Conservation (phyloP, 1,140 invertebrate species). For the Drosophila asahinai region DNA sequence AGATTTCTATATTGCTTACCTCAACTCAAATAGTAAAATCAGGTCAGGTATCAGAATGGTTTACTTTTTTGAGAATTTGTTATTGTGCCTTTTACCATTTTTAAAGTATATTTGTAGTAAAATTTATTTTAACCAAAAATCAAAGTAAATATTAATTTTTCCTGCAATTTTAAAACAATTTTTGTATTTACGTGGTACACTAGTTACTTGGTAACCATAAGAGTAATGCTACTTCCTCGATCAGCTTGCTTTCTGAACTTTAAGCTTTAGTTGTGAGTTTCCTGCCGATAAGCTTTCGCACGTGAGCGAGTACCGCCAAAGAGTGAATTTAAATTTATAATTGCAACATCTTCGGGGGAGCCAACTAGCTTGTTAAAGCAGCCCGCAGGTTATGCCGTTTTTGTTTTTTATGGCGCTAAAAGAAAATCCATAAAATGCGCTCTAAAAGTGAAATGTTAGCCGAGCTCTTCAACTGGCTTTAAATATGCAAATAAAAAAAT, state of each 20-base stretch:
- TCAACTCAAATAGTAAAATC: too few species aligned
- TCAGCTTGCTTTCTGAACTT: neutral
- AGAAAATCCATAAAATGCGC: constrained; percentile 30
- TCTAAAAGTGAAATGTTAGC: constrained; percentile 62
- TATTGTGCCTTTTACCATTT: too few species aligned
- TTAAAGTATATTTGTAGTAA: too few species aligned
- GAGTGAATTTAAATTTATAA: constrained; percentile 4
- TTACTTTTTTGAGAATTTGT: too few species aligned
- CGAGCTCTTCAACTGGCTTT: constrained; percentile 34
- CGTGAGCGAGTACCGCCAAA: neutral
- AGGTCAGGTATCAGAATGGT: too few species aligned
- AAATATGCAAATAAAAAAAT: constrained; percentile 67
- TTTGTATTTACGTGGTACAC: too few species aligned
- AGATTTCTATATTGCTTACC: too few species aligned
- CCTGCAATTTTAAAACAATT: too few species aligned
- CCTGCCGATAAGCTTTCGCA: constrained; percentile 9
- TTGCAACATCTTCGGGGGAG: neutral
- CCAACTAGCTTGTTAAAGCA: neutral
- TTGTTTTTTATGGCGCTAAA: constrained; percentile 23
- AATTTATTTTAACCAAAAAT: too few species aligned
- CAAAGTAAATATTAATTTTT: too few species aligned
- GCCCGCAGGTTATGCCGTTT: neutral
- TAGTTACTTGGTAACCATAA: too few species aligned
- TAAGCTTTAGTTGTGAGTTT: constrained; percentile 7
- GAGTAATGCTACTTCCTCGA: too few species aligned